phyloP scores from a whole-genome alignment of 1,140 invertebrate species.

The Lamellibrachia luymesi region DNA sequence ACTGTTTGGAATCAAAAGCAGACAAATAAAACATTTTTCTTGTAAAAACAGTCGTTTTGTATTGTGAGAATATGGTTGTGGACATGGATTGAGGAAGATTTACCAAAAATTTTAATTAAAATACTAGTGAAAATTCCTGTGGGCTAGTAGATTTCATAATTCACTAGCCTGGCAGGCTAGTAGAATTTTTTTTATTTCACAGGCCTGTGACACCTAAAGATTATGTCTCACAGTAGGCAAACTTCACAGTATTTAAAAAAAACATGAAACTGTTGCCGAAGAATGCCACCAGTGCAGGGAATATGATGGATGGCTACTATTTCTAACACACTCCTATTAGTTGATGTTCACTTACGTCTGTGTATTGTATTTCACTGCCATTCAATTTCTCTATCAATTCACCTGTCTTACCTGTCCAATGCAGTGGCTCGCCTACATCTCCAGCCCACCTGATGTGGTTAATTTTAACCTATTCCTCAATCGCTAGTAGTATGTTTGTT shows the following conservation, averaged over 20 bases:
- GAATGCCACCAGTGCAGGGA: not conserved
- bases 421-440: not conserved
- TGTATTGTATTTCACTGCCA: not conserved
- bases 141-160: too few relatives aligned
- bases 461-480: not conserved
- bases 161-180: too few relatives aligned
- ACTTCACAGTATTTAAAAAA: not conserved
- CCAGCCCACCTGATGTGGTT: not conserved
- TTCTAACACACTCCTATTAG: not conserved
- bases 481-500: too few relatives aligned
- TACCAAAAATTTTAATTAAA: too few relatives aligned
- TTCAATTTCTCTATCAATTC: not conserved
- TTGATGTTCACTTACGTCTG: not conserved
- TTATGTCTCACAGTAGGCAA: not conserved
- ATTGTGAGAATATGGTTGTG: too few relatives aligned
- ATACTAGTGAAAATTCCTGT: too few relatives aligned
- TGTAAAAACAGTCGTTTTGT: too few relatives aligned
- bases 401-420: not conserved
- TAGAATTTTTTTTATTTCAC: too few relatives aligned
- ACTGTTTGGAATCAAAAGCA: too few relatives aligned
- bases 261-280: not conserved
- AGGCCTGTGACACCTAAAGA: too few relatives aligned
- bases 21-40: too few relatives aligned
- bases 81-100: too few relatives aligned
- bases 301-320: not conserved